Evolutionary conservation across 2,888 invertebrate genomes (phyloP).

Genomic region (Cyclophora albipunctata): DNA sequence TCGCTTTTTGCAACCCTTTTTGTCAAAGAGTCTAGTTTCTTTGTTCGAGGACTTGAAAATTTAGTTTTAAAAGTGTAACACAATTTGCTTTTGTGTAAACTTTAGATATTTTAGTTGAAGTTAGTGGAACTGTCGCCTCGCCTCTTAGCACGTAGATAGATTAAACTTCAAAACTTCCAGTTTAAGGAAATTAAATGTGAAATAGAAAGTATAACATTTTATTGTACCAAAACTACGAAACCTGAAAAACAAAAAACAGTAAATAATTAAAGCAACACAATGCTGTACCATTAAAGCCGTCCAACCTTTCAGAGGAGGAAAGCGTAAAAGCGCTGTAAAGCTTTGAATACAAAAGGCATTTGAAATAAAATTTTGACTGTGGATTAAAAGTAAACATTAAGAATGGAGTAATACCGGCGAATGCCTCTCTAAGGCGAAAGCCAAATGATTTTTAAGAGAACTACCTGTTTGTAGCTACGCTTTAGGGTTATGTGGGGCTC

Average conservation of each 20-base stretch:
- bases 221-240: too few species aligned
- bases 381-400: slow-evolving; percentile 72
- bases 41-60: slow-evolving; percentile 8
- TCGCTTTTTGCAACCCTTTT: slow-evolving; percentile 25
- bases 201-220: too few species aligned
- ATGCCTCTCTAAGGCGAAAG: slow-evolving; percentile 49
- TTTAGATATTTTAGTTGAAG: background rate
- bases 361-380: slow-evolving; percentile 64
- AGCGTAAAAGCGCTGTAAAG: slow-evolving; percentile 26
- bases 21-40: slow-evolving; percentile 26
- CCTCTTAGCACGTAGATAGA: too few species aligned
- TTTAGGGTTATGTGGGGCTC: slow-evolving; percentile 33
- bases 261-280: too few species aligned
- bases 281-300: too few species aligned
- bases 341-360: slow-evolving; percentile 31
- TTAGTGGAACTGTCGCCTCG: too few species aligned
- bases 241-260: too few species aligned
- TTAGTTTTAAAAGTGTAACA: slow-evolving; percentile 16
- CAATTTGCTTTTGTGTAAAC: slow-evolving; percentile 1
- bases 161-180: too few species aligned
- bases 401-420: slow-evolving; percentile 54
- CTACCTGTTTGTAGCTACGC: slow-evolving; percentile 51
- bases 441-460: slow-evolving; percentile 69
- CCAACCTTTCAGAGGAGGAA: slow-evolving; percentile 4
- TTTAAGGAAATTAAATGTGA: too few species aligned